Conservation (phyloP, 2,888 invertebrate species). For the Chouioia cunea region DNA sequence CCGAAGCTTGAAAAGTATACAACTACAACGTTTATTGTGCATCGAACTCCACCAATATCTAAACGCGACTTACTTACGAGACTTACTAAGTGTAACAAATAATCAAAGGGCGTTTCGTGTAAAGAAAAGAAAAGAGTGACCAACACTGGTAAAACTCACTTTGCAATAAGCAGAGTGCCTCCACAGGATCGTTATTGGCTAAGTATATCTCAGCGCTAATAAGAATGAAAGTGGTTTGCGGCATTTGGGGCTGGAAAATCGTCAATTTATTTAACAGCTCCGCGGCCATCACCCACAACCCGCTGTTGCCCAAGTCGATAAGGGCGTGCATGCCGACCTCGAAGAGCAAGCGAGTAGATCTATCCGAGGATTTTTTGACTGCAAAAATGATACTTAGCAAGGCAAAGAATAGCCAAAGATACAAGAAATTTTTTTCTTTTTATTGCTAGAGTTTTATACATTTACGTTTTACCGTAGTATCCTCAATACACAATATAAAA, state of each 20-base stretch:
- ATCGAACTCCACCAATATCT: too few species aligned
- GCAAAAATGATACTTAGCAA: conserved; percentile 19
- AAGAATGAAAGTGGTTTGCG: conserved; percentile 52
- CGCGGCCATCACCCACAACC: conserved; percentile 57
- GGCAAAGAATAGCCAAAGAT: conserved; percentile 14
- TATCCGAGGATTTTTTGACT: conserved; percentile 35
- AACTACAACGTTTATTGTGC: too few species aligned
- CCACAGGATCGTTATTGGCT: conserved; percentile 56
- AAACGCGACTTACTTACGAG: too few species aligned
- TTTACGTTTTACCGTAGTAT: background rate
- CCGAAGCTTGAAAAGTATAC: too few species aligned
- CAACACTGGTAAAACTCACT: conserved; percentile 53
- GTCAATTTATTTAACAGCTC: conserved; percentile 52
- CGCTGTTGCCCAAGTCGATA: conserved; percentile 53
- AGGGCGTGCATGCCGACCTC: conserved; percentile 53
- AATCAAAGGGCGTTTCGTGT: too few species aligned
- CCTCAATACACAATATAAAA: conserved; percentile 34
- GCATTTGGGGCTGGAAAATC: conserved; percentile 48
- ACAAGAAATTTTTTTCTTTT: conserved; percentile 20
- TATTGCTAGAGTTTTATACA: conserved; percentile 6
- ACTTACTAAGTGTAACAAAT: too few species aligned
- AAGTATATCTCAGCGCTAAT: conserved; percentile 59
- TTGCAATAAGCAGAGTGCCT: conserved; percentile 57
- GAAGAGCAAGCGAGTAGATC: conserved; percentile 49
- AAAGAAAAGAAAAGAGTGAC: too few species aligned